Evolutionary conservation across 2,888 invertebrate species (phyloP).

Genomic region (Watsonalla cultraria): DNA sequence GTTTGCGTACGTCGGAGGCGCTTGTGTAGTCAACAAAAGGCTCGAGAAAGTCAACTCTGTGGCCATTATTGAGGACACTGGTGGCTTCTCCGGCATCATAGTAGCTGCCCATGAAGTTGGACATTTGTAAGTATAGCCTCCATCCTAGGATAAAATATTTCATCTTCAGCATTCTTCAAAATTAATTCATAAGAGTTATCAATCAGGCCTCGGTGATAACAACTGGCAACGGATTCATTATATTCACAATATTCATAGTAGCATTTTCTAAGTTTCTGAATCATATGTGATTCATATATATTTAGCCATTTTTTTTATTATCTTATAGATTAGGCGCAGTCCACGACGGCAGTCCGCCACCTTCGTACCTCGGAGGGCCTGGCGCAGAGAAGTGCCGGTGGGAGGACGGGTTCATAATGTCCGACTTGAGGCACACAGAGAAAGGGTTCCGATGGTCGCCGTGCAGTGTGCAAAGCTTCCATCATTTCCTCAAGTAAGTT

Average conservation of each 20-base stretch:
- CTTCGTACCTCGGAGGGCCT: constrained; percentile 95
- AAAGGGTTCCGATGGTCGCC: constrained; percentile 97
- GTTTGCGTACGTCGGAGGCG: constrained; percentile 97
- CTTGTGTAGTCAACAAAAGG: constrained; percentile 96
- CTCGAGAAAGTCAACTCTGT: constrained; percentile 97
- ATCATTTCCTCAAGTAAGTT: constrained; percentile 94
- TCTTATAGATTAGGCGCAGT: constrained; percentile 90
- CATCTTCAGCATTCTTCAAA: too few species aligned
- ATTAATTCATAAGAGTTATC: too few species aligned
- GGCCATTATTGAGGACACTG: constrained; percentile 97
- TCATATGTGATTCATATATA: too few species aligned
- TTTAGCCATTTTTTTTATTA: neutral
- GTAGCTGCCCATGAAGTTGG: constrained; percentile 98
- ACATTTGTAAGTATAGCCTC: constrained; percentile 88
- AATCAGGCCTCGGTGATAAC: too few species aligned
- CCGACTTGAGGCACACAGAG: constrained; percentile 95
- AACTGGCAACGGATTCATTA: too few species aligned
- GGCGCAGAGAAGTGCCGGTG: constrained; percentile 96
- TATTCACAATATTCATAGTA: too few species aligned
- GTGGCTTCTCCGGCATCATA: constrained; percentile 97
- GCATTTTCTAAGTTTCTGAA: too few species aligned
- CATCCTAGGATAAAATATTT: too few species aligned
- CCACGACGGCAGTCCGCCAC: constrained; percentile 97
- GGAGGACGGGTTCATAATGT: constrained; percentile 98
- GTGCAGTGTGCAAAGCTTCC: constrained; percentile 95